These are phyloP conservation scores for Campoletis raptor DNA, from an alignment of 2,888 invertebrate species.

Conservation along the genomic window DNA sequence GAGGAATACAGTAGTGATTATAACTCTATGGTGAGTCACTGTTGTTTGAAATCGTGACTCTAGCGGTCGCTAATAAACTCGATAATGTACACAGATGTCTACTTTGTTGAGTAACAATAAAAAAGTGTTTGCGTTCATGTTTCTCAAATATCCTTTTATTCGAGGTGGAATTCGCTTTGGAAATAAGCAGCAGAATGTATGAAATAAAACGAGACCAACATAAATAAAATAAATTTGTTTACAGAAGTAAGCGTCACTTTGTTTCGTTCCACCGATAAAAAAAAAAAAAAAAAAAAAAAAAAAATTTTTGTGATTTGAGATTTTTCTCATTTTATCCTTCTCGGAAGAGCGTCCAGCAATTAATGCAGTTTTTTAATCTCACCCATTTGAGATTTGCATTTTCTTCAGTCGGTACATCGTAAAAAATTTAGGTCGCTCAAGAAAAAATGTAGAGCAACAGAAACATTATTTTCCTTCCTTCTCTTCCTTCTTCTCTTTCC, in stretches of 20 bases:
- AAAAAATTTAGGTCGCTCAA: neutral
- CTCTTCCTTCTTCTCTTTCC: neutral
- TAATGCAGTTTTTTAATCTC: constrained; percentile 6
- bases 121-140: neutral
- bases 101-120: neutral
- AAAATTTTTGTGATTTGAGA: neutral
- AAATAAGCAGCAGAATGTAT: neutral
- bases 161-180: neutral
- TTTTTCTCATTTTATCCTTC: neutral
- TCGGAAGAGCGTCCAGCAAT: neutral
- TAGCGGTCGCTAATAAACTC: constrained; percentile 3
- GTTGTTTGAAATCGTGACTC: constrained; percentile 26
- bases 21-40: constrained; percentile 19
- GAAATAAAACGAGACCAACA: too few species aligned
- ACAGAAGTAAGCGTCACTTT: neutral
- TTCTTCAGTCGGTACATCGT: neutral
- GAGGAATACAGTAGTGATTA: constrained; percentile 1
- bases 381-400: neutral
- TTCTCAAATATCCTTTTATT: neutral
- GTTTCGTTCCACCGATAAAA: neutral
- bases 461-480: neutral
- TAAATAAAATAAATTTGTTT: neutral
- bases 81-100: neutral
- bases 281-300: too few species aligned
- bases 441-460: neutral